phyloP scores from a whole-genome alignment of 2,113 vertebrate genomes.

The Pseudorectes ferrugineus region DNA sequence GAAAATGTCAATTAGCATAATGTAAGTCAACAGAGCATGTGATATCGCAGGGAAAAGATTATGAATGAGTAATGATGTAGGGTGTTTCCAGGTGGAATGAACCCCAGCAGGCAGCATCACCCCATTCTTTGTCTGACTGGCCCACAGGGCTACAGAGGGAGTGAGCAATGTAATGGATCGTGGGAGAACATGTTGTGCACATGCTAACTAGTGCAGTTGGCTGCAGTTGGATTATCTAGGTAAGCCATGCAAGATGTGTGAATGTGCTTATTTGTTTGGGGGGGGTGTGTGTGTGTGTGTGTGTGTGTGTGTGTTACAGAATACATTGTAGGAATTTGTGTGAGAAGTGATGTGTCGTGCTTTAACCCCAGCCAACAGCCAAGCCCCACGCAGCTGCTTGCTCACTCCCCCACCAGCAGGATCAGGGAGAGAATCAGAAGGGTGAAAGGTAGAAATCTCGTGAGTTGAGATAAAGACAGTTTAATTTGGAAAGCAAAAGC shows the following conservation, averaged over 20 bases:
- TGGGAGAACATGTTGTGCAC: neutral
- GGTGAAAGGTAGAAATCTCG: rapidly evolving
- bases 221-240: neutral
- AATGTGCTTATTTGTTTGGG: neutral
- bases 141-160: neutral
- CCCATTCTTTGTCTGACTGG: neutral
- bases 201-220: no score
- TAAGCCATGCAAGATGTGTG: neutral
- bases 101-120: neutral
- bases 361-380: neutral
- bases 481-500: neutral
- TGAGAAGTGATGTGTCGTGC: rapidly evolving
- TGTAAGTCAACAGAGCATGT: neutral
- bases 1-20: no score
- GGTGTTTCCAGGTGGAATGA: neutral
- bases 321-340: neutral
- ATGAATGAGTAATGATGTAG: neutral
- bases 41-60: neutral
- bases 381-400: rapidly evolving
- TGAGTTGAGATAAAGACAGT: neutral
- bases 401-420: no score
- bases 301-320: neutral
- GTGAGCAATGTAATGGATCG: rapidly evolving
- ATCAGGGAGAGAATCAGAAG: neutral
- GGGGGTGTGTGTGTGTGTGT: neutral